phyloP scores from a whole-genome alignment of 2,797 vertebrate species.

The Lutjanus argentimaculatus region DNA sequence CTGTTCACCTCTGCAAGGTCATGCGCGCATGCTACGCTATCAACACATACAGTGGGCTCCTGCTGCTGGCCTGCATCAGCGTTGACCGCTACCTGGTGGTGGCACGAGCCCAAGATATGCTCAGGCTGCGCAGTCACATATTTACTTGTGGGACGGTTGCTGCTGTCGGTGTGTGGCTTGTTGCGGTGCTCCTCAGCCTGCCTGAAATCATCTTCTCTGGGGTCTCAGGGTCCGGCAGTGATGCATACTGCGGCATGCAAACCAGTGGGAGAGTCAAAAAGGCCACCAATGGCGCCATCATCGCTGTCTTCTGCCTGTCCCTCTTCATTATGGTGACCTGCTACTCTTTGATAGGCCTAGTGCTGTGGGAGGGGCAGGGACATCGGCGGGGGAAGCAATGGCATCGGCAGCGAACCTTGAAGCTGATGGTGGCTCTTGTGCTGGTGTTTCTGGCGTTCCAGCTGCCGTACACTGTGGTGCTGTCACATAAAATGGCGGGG shows the following conservation, averaged over 20 bases:
- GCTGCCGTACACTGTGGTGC: constrained; percentile 91
- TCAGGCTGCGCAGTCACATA: constrained; percentile 72
- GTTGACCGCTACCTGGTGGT: constrained; percentile 93
- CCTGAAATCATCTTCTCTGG: constrained; percentile 88
- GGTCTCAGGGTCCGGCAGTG: constrained; percentile 13
- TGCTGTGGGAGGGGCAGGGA: constrained; percentile 80
- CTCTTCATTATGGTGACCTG: constrained; percentile 89
- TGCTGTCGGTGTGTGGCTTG: constrained; percentile 81
- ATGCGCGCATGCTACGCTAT: constrained; percentile 87
- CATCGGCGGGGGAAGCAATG: constrained; percentile 81
- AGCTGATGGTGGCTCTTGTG: constrained; percentile 90
- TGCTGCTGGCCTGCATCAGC: constrained; percentile 94
- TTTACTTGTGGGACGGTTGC: constrained; percentile 73
- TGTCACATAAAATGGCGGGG: constrained; percentile 83
- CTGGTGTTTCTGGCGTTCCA: constrained; percentile 90
- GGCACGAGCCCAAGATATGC: constrained; percentile 77
- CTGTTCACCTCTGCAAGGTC: constrained; percentile 80
- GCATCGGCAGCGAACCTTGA: constrained; percentile 84
- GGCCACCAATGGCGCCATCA: constrained; percentile 82
- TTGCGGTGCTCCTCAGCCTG: constrained; percentile 87
- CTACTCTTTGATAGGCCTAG: constrained; percentile 86
- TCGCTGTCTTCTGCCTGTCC: constrained; percentile 88
- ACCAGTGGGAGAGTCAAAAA: constrained; percentile 75
- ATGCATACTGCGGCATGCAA: constrained; percentile 77
- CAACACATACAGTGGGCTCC: constrained; percentile 92